Conservation (phyloP, 2,113 vertebrate species). For the Aleadryas rufinucha region DNA sequence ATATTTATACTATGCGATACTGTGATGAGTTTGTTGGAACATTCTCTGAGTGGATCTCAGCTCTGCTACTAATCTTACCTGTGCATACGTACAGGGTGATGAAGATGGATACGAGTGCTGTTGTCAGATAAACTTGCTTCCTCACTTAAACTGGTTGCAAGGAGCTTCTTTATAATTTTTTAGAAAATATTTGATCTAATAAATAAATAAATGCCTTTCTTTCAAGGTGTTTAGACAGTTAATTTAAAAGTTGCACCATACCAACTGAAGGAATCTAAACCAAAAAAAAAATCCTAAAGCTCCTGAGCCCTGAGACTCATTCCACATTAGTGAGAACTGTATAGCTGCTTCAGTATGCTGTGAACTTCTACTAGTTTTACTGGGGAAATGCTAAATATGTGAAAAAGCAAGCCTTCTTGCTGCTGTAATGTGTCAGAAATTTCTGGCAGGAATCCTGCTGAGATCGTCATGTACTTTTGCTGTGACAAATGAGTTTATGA, state of each 20-base stretch:
- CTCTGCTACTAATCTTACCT: background rate
- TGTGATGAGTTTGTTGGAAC: background rate
- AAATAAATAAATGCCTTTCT: background rate
- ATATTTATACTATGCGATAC: background rate
- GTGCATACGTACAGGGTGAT: background rate
- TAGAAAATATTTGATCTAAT: background rate
- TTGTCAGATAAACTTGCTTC: background rate
- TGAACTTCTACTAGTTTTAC: constrained; percentile 14
- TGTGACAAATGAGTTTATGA: constrained; percentile 37
- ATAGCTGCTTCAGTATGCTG: background rate
- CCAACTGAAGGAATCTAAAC: background rate
- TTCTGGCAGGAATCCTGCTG: constrained; percentile 12
- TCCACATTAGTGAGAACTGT: background rate
- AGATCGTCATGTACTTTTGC: constrained; percentile 32
- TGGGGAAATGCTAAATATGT: constrained; percentile 31
- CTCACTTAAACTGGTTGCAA: background rate
- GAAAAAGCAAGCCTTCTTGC: constrained; percentile 41
- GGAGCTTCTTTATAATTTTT: background rate
- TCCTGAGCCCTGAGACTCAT: background rate
- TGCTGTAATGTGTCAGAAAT: constrained; percentile 48
- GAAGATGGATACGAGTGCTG: background rate
- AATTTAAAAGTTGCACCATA: constrained; percentile 8
- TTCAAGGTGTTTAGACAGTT: background rate
- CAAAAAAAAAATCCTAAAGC: constrained; percentile 1
- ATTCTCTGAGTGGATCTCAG: background rate